Percentiles rank a stretch among this genome's conserved stretches.
Evolutionary conservation across 64 coral and sea anemone genomes (phyloP).

Genomic region (Exaiptasia diaphana): DNA sequence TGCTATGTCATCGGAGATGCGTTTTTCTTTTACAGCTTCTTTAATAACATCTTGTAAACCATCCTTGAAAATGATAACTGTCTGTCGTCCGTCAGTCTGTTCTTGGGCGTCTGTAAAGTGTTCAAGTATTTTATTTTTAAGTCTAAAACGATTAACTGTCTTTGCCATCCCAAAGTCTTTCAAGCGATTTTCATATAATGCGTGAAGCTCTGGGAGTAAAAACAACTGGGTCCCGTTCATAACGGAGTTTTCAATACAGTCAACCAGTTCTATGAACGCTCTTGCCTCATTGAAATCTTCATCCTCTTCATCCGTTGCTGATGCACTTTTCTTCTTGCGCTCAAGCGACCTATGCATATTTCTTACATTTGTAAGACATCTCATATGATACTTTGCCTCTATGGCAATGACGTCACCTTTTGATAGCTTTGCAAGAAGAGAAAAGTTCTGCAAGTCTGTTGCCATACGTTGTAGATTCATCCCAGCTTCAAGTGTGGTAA

Average conservation of each 20-base stretch:
- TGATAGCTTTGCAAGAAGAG: not conserved
- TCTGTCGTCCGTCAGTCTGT: constrained; percentile 6
- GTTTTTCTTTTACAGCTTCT: not conserved
- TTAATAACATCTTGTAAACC: constrained; percentile 11
- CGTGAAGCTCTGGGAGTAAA: not conserved
- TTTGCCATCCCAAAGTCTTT: not conserved
- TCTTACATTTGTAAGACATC: not conserved
- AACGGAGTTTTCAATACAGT: not conserved
- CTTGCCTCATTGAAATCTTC: not conserved
- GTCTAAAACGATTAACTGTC: not conserved
- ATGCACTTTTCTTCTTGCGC: not conserved
- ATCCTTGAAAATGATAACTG: constrained; percentile 3
- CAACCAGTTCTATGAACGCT: not conserved
- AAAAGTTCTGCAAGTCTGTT: not conserved
- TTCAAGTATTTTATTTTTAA: not conserved
- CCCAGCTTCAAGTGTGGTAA: too few relatives aligned
- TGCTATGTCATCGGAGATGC: not conserved
- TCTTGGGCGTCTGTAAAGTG: not conserved
- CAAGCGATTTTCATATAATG: not conserved
- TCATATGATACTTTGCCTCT: too few relatives aligned
- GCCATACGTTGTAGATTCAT: not conserved
- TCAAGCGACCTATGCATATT: not conserved
- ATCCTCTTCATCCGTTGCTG: too few relatives aligned
- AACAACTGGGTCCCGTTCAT: not conserved
- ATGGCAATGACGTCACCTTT: not conserved